Conservation (phyloP, 2,113 vertebrate genomes). For the Paradisaea rubra region DNA sequence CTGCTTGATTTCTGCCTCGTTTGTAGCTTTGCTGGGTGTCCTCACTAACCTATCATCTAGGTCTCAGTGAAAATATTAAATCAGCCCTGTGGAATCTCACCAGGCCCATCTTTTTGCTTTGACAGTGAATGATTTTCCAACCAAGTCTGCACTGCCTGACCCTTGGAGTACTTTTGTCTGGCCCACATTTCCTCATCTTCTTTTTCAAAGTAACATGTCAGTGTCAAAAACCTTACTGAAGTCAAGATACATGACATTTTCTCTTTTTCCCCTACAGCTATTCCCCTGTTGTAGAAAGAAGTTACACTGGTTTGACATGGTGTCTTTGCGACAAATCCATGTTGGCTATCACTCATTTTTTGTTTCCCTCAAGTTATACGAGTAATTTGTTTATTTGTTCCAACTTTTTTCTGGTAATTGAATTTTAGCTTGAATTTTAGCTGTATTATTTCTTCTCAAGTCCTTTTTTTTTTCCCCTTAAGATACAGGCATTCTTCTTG, state of each 20-base stretch:
- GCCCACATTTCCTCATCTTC: neutral
- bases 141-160: neutral
- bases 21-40: neutral
- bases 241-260: neutral
- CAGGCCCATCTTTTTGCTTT: neutral
- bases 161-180: neutral
- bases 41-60: neutral
- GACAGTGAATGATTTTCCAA: neutral
- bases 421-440: neutral
- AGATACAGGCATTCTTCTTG: neutral
- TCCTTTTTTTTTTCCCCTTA: neutral
- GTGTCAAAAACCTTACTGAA: slow-evolving; percentile 2
- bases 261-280: neutral
- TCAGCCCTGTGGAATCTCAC: neutral
- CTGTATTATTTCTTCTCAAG: neutral
- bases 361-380: neutral
- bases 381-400: neutral
- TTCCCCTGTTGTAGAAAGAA: neutral
- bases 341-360: neutral
- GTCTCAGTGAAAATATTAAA: neutral
- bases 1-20: neutral
- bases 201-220: neutral
- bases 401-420: neutral
- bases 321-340: neutral
- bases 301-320: neutral